These are phyloP conservation scores for Tetragonula clypearis DNA, from an alignment of 1,140 invertebrate genomes.

Conservation along the genomic window DNA sequence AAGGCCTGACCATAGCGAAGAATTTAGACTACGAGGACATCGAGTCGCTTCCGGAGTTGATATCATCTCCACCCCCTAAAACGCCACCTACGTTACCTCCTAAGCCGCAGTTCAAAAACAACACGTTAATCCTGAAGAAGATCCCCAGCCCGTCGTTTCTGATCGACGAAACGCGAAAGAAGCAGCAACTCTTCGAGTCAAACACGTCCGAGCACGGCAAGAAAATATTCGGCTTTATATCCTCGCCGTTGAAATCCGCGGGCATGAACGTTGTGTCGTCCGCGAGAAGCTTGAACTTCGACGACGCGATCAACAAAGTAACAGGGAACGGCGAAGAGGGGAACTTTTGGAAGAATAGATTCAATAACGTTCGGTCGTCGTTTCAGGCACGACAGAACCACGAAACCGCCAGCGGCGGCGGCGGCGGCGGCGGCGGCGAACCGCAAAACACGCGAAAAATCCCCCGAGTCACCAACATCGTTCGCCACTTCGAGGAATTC, in stretches of 20 bases:
- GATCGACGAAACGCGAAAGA: conserved; percentile 84
- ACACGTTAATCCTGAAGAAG: conserved; percentile 81
- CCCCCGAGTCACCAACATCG: conserved; percentile 73
- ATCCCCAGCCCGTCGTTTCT: conserved; percentile 85
- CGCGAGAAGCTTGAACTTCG: conserved; percentile 70
- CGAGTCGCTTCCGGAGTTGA: conserved; percentile 77
- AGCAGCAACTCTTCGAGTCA: conserved; percentile 72
- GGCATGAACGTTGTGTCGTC: conserved; percentile 22
- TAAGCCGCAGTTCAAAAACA: conserved; percentile 85
- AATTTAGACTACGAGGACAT: conserved; percentile 84
- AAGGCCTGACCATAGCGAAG: conserved; percentile 81
- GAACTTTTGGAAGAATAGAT: conserved; percentile 68
- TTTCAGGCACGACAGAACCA: conserved; percentile 63
- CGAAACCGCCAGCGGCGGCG: conserved; percentile 40
- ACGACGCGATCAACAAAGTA: conserved; percentile 62
- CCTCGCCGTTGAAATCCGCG: conserved; percentile 53
- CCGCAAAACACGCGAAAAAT: conserved; percentile 37
- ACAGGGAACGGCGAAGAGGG: conserved; percentile 54
- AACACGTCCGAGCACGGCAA: conserved; percentile 49
- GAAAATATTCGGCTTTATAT: conserved; percentile 57
- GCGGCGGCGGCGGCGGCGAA: conserved; percentile 55
- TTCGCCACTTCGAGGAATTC: conserved; percentile 80
- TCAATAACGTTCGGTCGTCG: conserved; percentile 69
- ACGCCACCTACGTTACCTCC: conserved; percentile 87
- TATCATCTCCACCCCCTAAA: conserved; percentile 77